Evolutionary conservation across 2,797 vertebrate genomes (phyloP).

Genomic region (Gouania willdenowi): DNA sequence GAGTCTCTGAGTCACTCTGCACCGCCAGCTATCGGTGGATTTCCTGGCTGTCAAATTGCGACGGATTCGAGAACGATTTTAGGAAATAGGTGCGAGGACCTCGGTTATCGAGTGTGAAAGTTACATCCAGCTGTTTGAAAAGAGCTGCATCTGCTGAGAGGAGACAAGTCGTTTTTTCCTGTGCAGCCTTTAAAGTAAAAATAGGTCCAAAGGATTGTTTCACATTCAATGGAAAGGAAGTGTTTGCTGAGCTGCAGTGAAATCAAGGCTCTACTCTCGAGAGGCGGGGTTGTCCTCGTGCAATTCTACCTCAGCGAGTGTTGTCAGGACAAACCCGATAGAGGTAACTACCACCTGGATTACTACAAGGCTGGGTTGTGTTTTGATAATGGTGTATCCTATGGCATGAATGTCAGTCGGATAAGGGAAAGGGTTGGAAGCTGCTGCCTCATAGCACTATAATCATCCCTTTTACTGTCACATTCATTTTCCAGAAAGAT

Average conservation of each 20-base stretch:
- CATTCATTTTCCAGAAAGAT: slow-evolving; percentile 21
- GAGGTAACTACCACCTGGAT: not conserved
- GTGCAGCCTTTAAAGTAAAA: slow-evolving; percentile 20
- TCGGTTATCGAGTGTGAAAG: slow-evolving; percentile 13
- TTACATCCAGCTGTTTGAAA: slow-evolving; percentile 26
- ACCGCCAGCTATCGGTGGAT: slow-evolving; percentile 33
- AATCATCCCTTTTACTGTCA: slow-evolving; percentile 12
- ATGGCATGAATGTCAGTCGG: too few relatives aligned
- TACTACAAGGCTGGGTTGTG: too few relatives aligned
- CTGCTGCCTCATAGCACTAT: not conserved
- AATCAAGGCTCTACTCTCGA: slow-evolving; percentile 11
- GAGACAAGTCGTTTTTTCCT: slow-evolving; percentile 30
- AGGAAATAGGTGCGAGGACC: slow-evolving; percentile 45
- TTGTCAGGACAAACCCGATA: not conserved
- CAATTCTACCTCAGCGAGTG: not conserved
- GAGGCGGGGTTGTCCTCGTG: slow-evolving; percentile 8
- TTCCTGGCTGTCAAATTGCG: slow-evolving; percentile 39
- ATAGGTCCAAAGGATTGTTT: slow-evolving; percentile 51
- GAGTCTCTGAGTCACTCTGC: slow-evolving; percentile 52
- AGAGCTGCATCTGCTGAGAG: slow-evolving; percentile 4
- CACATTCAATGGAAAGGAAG: slow-evolving; percentile 8
- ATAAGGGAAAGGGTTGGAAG: too few relatives aligned
- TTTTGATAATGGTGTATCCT: too few relatives aligned
- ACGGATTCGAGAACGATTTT: slow-evolving; percentile 55
- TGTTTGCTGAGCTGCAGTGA: slow-evolving; percentile 13